Percentiles rank a stretch among this genome's conserved stretches.
Conservation (phyloP, 2,797 vertebrate genomes). For the Paguma larvata region DNA sequence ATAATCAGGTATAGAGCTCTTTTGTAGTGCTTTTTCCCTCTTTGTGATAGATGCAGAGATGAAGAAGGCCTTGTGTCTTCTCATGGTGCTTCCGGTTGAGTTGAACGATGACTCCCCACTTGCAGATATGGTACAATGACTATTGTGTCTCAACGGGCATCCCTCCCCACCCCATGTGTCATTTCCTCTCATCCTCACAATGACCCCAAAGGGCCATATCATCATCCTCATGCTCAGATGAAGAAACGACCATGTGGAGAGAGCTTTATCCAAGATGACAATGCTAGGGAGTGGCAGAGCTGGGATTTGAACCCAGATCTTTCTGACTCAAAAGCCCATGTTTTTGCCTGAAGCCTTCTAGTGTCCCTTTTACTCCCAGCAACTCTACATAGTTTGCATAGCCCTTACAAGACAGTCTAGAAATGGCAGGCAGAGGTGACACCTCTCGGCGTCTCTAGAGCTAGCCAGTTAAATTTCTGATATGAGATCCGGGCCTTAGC, state of each 20-base stretch:
- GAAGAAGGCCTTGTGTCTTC: not conserved
- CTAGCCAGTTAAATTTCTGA: not conserved
- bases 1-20: constrained; percentile 91
- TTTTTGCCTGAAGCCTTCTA: not conserved
- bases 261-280: not conserved
- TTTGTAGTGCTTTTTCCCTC: accelerated
- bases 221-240: not conserved
- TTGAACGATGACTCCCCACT: accelerated
- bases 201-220: not conserved
- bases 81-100: not conserved
- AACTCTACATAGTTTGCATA: not conserved
- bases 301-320: not conserved
- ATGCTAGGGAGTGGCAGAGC: not conserved
- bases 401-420: not conserved
- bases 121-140: accelerated
- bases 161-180: accelerated
- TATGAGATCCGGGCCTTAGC: constrained; percentile 4
- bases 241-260: not conserved
- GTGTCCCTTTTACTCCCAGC: not conserved
- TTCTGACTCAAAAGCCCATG: not conserved
- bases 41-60: not conserved
- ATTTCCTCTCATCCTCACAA: not conserved
- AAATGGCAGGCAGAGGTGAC: not conserved
- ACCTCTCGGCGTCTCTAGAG: not conserved
- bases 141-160: not conserved